Conservation (phyloP, 1,140 invertebrate genomes). For the Zaprionus kolodkinae region DNA sequence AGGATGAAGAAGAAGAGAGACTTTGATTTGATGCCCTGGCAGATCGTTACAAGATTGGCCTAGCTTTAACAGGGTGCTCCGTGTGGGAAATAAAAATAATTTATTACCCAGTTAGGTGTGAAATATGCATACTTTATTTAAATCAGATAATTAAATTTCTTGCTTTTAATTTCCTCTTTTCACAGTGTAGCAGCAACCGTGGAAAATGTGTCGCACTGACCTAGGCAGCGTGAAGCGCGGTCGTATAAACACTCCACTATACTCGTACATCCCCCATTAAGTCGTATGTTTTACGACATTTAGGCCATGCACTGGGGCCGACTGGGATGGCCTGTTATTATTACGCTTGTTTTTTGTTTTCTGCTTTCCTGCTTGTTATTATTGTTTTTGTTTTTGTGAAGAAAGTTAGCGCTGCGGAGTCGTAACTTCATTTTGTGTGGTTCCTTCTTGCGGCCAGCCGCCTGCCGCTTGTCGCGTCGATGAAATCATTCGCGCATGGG, state of each 20-base stretch:
- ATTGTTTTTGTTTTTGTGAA: constrained; percentile 3
- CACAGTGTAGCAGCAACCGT: constrained; percentile 7
- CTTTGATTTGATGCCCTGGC: neutral
- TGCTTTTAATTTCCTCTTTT: neutral
- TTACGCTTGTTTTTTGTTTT: constrained; percentile 19
- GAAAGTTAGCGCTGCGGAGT: neutral
- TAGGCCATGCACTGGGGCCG: constrained; percentile 25
- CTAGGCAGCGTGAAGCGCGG: constrained; percentile 6
- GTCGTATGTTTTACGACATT: constrained; percentile 40
- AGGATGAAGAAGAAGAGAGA: neutral
- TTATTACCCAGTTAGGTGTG: too few relatives aligned
- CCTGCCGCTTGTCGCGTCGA: neutral
- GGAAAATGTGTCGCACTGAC: constrained; percentile 24
- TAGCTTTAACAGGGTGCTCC: neutral
- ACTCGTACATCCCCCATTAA: constrained; percentile 27
- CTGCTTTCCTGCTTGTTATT: constrained; percentile 12
- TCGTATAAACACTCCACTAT: neutral
- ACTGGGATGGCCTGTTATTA: constrained; percentile 15
- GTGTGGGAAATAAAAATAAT: neutral
- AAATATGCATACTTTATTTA: too few relatives aligned
- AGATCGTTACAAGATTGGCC: neutral
- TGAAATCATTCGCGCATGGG: constrained; percentile 42
- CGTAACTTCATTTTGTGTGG: constrained; percentile 40
- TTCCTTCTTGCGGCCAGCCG: constrained; percentile 8
- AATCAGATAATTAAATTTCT: too few relatives aligned